Evolutionary conservation across 2,888 invertebrate species (phyloP), one percentile per base, ranked within the genome.

Genomic region (Brachylomia viminalis): DNA sequence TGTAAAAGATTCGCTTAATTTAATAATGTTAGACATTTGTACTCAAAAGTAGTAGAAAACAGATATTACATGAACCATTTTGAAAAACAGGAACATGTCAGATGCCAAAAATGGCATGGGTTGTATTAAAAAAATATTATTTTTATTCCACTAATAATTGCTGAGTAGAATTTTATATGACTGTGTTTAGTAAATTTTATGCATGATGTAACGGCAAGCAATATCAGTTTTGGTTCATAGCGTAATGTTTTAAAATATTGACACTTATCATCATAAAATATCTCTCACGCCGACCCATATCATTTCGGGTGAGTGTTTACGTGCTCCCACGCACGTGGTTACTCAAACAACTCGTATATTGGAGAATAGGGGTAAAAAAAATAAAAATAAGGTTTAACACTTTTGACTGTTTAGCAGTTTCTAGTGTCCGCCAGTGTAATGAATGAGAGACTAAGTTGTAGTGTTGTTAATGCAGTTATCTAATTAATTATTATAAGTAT

Each of bases 291-390:
- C 27, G 10, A 64, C 33, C 20, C 33, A 33, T 58, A 83, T 64
- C 47, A 45, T 62, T 67, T 3, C 30, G 23, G 68, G 56, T 71
- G 49, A 73, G 58, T 59, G 54, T 66, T 77, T 56, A 83, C 71
- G 83, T 82, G 82, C 47, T 61, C 27, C 4, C 23, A 7, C 5
- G 68, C 68, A 75, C 68, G 67, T 64, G 33, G 66, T 49, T 82
- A 54, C 45, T 42, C 7, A 58, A 65, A 68, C 67, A 52, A 80
- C 49, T 62, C 58, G 30, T 49, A 59, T 42, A 33, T 67, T 82
- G 62, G 47, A 64, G 72, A 80, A 82, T 77, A 68, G 38, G n/a
- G 61, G n/a, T 65, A 52, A 59, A 47, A 66, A 49, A 30, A 38
- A n/a, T n/a, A n/a, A n/a, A n/a, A n/a, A n/a, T n/a, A n/a, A n/a